Evolutionary conservation across 2,113 vertebrate species (phyloP), one percentile per base, ranked within the genome.

Genomic region (Polypterus bichir): DNA sequence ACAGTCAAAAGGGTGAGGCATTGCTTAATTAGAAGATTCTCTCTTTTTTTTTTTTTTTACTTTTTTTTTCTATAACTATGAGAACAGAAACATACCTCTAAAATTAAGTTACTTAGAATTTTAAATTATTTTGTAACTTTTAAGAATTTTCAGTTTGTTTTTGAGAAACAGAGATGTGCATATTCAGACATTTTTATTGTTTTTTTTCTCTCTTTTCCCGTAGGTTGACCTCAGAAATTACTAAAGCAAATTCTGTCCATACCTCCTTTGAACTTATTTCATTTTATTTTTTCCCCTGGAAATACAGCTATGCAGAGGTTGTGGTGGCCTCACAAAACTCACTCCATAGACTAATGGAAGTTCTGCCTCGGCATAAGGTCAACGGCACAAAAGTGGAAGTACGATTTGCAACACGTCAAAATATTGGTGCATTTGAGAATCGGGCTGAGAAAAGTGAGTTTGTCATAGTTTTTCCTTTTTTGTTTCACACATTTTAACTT

Each of bases 1-100:
- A 71, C 93, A 95, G 72, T 98, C 94, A 2, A 95, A 93, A 86
- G 95, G 94, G 94, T 97, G 71, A 92, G 90, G 69, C 44, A 54
- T 47, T 47, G 7, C 44, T 3, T 54, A 27, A 27, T 27, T 27
- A 27, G 27, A 27, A 27, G 47, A 53, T 9, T 51, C 11, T 7
- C 47, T 55, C 6, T 52, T 11, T 11, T 5, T 55, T 11, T 5
- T 55, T 11, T 47, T 4, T 46, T 5, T 3, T 6, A 7, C 10
- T 44, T 5, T 5, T 6, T 5, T 6, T 9, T 54, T 45, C 47
- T 64, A 52, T 45, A 0, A 9, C 6, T 4, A 45, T 11, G 3
- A 46, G 49, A 51, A 9, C 49, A 7, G 49, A 7, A 51, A 51
- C 49, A 6, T 9, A 7, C 49, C 9, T 9, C 49, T 9, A 51